A percentile compares a stretch with the other conserved stretches of the same genome.
Evolutionary conservation across 2,797 vertebrate genomes (phyloP).

Genomic region (Oryzias dopingdopingensis): DNA sequence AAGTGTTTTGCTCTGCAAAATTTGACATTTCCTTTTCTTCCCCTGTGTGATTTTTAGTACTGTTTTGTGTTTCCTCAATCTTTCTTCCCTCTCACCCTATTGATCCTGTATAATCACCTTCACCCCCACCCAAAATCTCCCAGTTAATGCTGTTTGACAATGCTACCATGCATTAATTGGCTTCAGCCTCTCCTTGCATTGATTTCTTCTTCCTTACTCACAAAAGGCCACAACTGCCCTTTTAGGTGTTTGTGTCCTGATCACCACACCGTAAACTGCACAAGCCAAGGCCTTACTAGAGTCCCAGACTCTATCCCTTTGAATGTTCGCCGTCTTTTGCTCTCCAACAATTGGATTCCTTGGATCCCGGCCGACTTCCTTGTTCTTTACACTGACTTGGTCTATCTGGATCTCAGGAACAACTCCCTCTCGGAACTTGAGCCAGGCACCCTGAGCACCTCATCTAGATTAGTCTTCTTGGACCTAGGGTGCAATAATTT

Average conservation of each 20-base stretch:
- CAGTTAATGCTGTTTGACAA: conserved; percentile 70
- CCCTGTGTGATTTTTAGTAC: conserved; percentile 30
- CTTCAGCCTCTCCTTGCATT: conserved; percentile 80
- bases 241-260: conserved; percentile 87
- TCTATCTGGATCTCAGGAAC: conserved; percentile 91
- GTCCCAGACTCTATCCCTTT: conserved; percentile 87
- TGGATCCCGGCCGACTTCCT: conserved; percentile 88
- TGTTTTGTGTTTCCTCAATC: conserved; percentile 37
- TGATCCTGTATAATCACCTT: conserved; percentile 30
- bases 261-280: conserved; percentile 91
- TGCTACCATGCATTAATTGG: conserved; percentile 84
- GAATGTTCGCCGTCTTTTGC: conserved; percentile 86
- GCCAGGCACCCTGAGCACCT: conserved; percentile 86
- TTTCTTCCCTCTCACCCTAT: conserved; percentile 48
- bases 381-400: conserved; percentile 88
- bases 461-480: conserved; percentile 86
- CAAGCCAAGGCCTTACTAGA: conserved; percentile 82
- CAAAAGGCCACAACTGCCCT: conserved; percentile 80
- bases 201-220: conserved; percentile 72
- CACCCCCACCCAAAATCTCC: conserved; percentile 54
- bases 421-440: conserved; percentile 86
- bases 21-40: conserved; percentile 48
- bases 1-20: conserved; percentile 52
- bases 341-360: conserved; percentile 89
- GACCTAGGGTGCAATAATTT: conserved; percentile 91